Evolutionary conservation across 1,140 invertebrate species (phyloP).

Genomic region (Lysiphlebus fabarum): DNA sequence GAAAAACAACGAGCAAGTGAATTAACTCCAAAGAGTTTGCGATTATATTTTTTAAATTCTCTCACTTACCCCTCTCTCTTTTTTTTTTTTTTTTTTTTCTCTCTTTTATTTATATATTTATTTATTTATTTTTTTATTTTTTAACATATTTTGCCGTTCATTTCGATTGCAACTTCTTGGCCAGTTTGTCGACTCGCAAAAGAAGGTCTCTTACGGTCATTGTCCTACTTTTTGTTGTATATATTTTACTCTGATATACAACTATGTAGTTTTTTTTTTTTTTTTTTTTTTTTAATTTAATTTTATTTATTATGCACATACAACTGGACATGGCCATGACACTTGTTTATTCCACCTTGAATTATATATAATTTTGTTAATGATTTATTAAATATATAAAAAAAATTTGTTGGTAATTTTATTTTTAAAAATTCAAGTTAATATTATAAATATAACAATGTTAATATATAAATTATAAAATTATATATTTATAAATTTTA

Average conservation of each 20-base stretch:
- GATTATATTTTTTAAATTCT: conserved; percentile 25
- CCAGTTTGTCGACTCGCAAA: conserved; percentile 41
- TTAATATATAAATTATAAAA: too few relatives aligned
- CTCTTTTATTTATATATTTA: conserved; percentile 1
- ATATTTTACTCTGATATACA: conserved; percentile 6
- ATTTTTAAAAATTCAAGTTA: too few relatives aligned
- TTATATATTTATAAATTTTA: too few relatives aligned
- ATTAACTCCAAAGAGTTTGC: conserved; percentile 44
- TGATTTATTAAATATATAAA: too few relatives aligned
- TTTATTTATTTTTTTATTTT: conserved; percentile 33
- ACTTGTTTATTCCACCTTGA: too few relatives aligned
- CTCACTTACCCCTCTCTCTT: conserved; percentile 21
- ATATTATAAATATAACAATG: too few relatives aligned
- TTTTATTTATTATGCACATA: too few relatives aligned
- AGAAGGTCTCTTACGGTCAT: conserved; percentile 56
- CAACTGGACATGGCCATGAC: too few relatives aligned
- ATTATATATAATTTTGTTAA: too few relatives aligned
- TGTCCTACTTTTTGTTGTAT: conserved; percentile 47
- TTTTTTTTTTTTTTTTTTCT: conserved; percentile 27
- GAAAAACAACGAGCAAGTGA: conserved; percentile 45
- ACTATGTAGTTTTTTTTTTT: background rate
- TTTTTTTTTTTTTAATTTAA: background rate
- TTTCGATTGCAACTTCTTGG: conserved; percentile 24
- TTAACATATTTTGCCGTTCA: conserved; percentile 13
- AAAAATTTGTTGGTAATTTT: too few relatives aligned